A percentile compares a stretch with the other conserved stretches of the same genome.
These are phyloP conservation scores for Phyllopteryx taeniolatus DNA, from an alignment of 2,113 vertebrate genomes.

Conservation along the genomic window DNA sequence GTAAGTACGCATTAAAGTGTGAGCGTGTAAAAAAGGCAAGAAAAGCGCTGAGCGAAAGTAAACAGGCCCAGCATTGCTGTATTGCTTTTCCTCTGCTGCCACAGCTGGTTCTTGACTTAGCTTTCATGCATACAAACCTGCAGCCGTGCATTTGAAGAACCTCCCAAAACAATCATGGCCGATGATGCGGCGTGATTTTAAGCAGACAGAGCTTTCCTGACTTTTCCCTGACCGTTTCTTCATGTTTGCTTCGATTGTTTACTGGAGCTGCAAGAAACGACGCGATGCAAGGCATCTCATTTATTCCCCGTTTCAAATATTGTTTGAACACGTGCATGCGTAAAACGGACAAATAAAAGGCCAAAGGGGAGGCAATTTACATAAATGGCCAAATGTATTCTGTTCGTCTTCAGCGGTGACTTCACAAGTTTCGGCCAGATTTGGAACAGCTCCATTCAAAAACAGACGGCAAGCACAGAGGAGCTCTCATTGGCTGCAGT, in stretches of 20 bases:
- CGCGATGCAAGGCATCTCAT: background rate
- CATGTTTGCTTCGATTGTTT: constrained; percentile 2
- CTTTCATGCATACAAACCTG: background rate
- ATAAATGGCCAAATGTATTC: constrained; percentile 33
- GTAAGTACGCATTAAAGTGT: constrained; percentile 16
- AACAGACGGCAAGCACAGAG: background rate
- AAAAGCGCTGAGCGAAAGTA: constrained; percentile 24
- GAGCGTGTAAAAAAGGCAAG: constrained; percentile 10
- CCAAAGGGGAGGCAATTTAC: constrained; percentile 31
- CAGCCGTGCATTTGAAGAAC: background rate
- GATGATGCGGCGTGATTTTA: background rate
- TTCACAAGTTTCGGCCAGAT: background rate
- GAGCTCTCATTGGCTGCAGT: background rate
- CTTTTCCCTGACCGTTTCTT: constrained; percentile 22
- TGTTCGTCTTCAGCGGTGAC: constrained; percentile 15
- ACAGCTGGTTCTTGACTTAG: background rate
- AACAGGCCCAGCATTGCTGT: constrained; percentile 3
- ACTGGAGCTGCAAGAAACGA: background rate
- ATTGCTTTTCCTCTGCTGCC: background rate
- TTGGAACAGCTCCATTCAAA: background rate
- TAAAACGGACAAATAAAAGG: constrained; percentile 18
- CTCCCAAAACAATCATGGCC: background rate
- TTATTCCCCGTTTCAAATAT: constrained; percentile 1
- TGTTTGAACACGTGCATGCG: constrained; percentile 17
- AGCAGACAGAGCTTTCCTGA: background rate